Evolutionary conservation across 2,113 vertebrate species (phyloP).

Genomic region (Narcine bancroftii): DNA sequence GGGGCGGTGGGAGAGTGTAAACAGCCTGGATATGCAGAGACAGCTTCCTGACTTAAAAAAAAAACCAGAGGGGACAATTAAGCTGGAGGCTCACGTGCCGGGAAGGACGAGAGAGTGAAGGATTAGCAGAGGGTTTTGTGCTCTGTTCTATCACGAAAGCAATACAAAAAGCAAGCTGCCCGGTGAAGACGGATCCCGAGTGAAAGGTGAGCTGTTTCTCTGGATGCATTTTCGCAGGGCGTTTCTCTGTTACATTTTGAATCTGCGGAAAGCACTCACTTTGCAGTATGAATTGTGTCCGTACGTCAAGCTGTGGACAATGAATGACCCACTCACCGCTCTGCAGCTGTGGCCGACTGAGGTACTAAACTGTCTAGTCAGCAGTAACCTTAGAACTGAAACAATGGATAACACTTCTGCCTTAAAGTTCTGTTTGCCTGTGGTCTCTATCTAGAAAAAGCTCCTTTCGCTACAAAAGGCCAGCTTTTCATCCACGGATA

Average conservation of each 20-base stretch:
- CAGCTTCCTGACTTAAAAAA: slow-evolving; percentile 1
- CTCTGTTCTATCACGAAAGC: neutral
- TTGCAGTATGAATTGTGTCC: neutral
- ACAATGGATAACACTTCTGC: slow-evolving; percentile 32
- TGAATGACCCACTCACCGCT: neutral
- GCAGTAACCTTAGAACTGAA: slow-evolving; percentile 26
- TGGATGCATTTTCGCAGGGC: neutral
- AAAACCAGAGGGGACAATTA: neutral
- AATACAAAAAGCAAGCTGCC: neutral
- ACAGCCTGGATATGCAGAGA: slow-evolving; percentile 26
- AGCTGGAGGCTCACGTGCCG: slow-evolving; percentile 37
- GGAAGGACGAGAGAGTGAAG: neutral
- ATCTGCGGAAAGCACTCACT: neutral
- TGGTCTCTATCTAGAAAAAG: neutral
- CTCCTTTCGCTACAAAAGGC: neutral
- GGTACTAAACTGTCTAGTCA: slow-evolving; percentile 33
- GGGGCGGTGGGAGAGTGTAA: slow-evolving; percentile 16
- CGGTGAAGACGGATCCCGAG: neutral
- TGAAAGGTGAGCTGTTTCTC: neutral
- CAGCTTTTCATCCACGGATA: neutral
- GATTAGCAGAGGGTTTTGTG: neutral
- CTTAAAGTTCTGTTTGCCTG: slow-evolving; percentile 21
- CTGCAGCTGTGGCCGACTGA: neutral
- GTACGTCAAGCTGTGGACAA: neutral
- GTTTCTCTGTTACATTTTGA: neutral